Conservation (phyloP, 2,888 invertebrate species). For the Cybosia mesomella region DNA sequence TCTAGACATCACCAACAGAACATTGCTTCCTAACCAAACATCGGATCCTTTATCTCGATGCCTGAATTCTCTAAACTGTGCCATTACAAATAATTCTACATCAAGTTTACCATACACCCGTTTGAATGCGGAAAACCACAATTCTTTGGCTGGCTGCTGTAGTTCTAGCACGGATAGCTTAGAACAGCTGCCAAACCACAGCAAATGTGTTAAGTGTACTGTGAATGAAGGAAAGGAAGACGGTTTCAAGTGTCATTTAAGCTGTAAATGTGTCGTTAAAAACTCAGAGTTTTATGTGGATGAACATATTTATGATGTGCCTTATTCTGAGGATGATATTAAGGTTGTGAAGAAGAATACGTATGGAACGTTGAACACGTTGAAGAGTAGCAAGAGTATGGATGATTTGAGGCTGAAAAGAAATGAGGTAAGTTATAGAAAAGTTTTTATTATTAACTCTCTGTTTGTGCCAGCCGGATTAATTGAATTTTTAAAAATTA, state of each 20-base stretch:
- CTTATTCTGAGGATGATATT: constrained; percentile 66
- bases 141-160: constrained; percentile 53
- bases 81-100: constrained; percentile 69
- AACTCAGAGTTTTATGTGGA: constrained; percentile 73
- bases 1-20: constrained; percentile 74
- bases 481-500: no score
- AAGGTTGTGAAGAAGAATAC: constrained; percentile 45
- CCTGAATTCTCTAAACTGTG: constrained; percentile 80
- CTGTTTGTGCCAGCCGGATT: no score
- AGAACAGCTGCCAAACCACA: constrained; percentile 26
- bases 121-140: constrained; percentile 52
- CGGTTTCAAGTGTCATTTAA: constrained; percentile 78
- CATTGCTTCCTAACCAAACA: constrained; percentile 63
- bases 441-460: not conserved
- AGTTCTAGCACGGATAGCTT: constrained; percentile 64
- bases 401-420: constrained; percentile 62
- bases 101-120: constrained; percentile 78
- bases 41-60: constrained; percentile 73
- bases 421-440: constrained; percentile 61
- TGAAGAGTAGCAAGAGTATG: constrained; percentile 69
- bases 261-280: constrained; percentile 68
- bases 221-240: constrained; percentile 62
- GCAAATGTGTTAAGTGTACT: constrained; percentile 67
- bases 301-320: constrained; percentile 89
- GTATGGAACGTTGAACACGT: constrained; percentile 70